phyloP scores from a whole-genome alignment of 2,888 invertebrate species.

The Exocentrus adspersus region DNA sequence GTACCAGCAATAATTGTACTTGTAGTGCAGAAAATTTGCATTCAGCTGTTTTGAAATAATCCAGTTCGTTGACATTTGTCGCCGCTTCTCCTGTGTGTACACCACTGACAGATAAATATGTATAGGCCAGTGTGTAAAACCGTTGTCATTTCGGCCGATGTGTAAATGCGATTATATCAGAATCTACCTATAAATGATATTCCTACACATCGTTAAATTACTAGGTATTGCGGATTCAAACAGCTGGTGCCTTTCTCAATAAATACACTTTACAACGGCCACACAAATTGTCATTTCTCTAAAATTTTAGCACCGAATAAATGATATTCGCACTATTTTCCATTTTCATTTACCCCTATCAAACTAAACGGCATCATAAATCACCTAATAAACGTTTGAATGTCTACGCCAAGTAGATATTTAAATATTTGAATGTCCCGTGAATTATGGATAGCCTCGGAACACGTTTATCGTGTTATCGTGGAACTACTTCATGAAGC shows the following conservation, averaged over 20 bases:
- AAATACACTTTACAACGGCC: constrained; percentile 28
- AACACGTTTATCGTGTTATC: not conserved
- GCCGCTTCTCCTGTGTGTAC: too few species aligned
- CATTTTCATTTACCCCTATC: constrained; percentile 43
- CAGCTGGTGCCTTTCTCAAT: constrained; percentile 30
- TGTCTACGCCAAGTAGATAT: constrained; percentile 22
- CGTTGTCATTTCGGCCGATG: constrained; percentile 39
- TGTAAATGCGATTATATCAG: constrained; percentile 40
- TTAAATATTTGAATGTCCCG: constrained; percentile 16
- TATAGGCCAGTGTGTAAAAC: constrained; percentile 33
- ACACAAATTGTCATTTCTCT: constrained; percentile 46
- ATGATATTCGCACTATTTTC: constrained; percentile 34
- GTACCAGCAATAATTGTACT: too few species aligned
- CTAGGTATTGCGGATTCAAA: constrained; percentile 23
- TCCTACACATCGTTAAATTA: constrained; percentile 42
- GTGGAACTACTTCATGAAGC: not conserved
- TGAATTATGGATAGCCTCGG: constrained; percentile 2
- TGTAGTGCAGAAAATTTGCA: too few species aligned
- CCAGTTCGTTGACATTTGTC: too few species aligned
- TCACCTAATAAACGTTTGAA: constrained; percentile 37
- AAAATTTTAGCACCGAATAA: constrained; percentile 24
- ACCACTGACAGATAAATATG: constrained; percentile 43
- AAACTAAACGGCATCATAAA: constrained; percentile 40
- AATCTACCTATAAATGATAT: constrained; percentile 42
- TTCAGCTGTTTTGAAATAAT: too few species aligned